phyloP scores from a whole-genome alignment of 2,113 vertebrate genomes.

The Dipodomys ordii region DNA sequence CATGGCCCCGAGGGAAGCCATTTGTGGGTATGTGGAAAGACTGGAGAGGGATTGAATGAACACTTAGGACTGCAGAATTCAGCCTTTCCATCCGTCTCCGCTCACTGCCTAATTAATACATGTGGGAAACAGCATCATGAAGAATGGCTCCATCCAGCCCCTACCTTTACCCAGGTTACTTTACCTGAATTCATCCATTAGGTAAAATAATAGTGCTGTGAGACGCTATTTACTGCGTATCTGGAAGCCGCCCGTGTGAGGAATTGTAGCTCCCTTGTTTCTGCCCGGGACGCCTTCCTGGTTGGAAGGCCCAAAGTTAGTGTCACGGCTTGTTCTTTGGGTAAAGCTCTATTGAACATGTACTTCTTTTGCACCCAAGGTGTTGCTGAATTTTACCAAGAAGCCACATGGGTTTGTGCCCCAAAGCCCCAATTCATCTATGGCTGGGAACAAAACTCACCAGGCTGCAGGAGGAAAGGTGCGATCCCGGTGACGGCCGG shows the following conservation, averaged over 20 bases:
- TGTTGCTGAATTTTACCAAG: neutral
- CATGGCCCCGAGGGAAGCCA: rapidly evolving
- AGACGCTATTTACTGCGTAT: neutral
- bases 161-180: neutral
- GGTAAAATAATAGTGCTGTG: neutral
- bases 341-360: neutral
- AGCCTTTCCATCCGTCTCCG: neutral
- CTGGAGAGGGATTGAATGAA: too few relatives aligned
- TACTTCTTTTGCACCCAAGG: neutral
- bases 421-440: too few relatives aligned
- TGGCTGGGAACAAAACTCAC: neutral
- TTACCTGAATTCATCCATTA: neutral
- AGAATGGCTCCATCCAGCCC: rapidly evolving
- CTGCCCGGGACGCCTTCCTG: neutral
- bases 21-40: neutral
- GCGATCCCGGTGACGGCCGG: too few relatives aligned
- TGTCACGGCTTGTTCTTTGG: neutral
- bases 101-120: neutral
- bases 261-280: neutral
- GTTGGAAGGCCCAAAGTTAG: neutral
- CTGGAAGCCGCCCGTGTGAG: neutral
- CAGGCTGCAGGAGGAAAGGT: neutral
- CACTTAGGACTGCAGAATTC: rapidly evolving
- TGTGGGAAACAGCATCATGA: rapidly evolving
- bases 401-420: neutral